Percentiles rank a stretch among this genome's conserved stretches.
These are phyloP conservation scores for Trichoplusia ni DNA, from an alignment of 1,140 invertebrate genomes.

Conservation along the genomic window DNA sequence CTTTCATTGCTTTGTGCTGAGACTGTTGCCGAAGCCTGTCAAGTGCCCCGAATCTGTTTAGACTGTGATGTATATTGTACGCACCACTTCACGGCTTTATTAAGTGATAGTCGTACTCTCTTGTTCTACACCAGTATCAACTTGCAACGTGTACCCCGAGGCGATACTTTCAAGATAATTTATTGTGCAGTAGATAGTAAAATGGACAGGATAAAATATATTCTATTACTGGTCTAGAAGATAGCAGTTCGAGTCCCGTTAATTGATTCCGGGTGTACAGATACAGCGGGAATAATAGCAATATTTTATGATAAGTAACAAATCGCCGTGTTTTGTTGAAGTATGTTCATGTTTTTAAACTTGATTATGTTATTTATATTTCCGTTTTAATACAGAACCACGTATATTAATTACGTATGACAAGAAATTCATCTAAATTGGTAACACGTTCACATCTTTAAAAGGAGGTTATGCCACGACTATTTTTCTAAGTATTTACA, in stretches of 20 bases:
- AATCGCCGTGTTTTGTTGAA: too few relatives aligned
- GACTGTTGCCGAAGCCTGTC: constrained; percentile 67
- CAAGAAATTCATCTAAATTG: too few relatives aligned
- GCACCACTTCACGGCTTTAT: constrained; percentile 20
- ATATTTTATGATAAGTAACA: constrained; percentile 5
- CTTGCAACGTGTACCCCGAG: background rate
- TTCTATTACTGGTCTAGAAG: background rate
- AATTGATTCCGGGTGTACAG: constrained; percentile 5
- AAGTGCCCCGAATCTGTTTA: constrained; percentile 73
- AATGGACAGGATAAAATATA: constrained; percentile 20
- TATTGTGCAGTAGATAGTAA: constrained; percentile 16
- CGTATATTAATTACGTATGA: too few relatives aligned
- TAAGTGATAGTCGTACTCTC: constrained; percentile 1
- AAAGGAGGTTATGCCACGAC: too few relatives aligned
- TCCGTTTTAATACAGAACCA: too few relatives aligned
- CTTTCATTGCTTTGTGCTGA: constrained; percentile 74
- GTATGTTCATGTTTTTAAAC: too few relatives aligned
- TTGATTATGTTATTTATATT: too few relatives aligned
- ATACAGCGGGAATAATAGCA: background rate
- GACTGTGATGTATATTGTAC: constrained; percentile 42
- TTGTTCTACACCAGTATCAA: background rate
- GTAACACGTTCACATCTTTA: too few relatives aligned
- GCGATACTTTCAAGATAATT: constrained; percentile 3
- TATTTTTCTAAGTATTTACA: too few relatives aligned
- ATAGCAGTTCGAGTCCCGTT: constrained; percentile 14